A percentile compares a stretch with the other conserved stretches of the same genome.
phyloP scores from a whole-genome alignment of 2,797 vertebrate species.

The Characodon lateralis region DNA sequence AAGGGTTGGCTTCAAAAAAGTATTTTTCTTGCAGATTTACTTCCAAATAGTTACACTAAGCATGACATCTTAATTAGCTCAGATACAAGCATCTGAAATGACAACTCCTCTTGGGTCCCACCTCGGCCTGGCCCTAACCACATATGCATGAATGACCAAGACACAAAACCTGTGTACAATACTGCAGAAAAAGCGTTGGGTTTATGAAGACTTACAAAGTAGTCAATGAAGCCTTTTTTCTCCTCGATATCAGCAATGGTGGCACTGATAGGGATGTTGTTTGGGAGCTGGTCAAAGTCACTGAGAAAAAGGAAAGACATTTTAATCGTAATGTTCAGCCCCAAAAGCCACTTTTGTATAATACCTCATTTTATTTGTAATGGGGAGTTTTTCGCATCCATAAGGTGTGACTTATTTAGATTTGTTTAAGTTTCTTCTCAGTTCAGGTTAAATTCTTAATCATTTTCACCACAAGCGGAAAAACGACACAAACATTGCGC shows the following conservation, averaged over 20 bases:
- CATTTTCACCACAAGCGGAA: not conserved
- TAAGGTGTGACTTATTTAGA: not conserved
- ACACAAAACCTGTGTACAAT: not conserved
- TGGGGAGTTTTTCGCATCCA: not conserved
- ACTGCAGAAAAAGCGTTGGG: not conserved
- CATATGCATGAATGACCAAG: not conserved
- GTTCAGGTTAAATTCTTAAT: not conserved
- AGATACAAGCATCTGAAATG: too few species aligned
- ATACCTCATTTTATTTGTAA: too few species aligned
- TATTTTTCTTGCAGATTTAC: too few species aligned
- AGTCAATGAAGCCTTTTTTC: conserved; percentile 90
- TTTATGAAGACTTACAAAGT: conserved; percentile 84
- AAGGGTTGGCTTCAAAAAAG: too few species aligned
- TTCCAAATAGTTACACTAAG: not conserved
- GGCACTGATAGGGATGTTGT: conserved; percentile 88
- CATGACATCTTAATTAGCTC: too few species aligned
- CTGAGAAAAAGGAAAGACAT: conserved; percentile 64
- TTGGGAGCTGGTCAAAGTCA: conserved; percentile 94
- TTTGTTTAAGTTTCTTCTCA: too few species aligned
- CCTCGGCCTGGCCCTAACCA: not conserved
- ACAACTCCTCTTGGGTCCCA: too few species aligned
- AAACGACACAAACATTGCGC: not conserved
- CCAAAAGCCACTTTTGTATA: too few species aligned
- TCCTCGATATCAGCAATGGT: conserved; percentile 93
- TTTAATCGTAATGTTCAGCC: not conserved